Conservation (phyloP, 2,888 invertebrate species). For the Tetropium fuscum region DNA sequence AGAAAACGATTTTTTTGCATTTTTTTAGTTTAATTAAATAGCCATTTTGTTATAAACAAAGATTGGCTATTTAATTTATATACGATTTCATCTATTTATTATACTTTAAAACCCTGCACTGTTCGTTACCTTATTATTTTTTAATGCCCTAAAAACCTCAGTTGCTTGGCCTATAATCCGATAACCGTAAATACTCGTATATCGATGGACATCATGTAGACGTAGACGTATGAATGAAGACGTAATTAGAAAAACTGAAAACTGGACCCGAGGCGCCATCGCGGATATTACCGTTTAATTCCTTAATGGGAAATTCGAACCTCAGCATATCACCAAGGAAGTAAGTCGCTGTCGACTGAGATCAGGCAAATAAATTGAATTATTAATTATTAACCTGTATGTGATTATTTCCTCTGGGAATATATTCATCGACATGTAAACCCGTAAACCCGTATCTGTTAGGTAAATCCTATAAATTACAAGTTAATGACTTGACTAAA, state of each 20-base stretch:
- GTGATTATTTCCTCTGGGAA: conserved; percentile 25
- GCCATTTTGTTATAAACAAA: no score
- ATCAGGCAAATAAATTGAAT: conserved; percentile 14
- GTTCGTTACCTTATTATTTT: no score
- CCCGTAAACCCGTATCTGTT: neutral
- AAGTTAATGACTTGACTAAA: neutral
- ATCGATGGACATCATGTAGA: no score
- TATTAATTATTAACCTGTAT: conserved; percentile 13
- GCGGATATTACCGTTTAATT: conserved; percentile 2
- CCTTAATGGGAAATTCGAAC: conserved; percentile 10
- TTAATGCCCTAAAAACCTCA: no score
- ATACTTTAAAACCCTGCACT: no score
- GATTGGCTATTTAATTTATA: no score
- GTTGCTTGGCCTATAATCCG: no score
- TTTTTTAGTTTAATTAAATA: no score
- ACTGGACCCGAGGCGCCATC: conserved; percentile 1
- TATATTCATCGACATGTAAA: neutral
- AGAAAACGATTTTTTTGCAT: no score
- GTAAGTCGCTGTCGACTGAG: conserved; percentile 4
- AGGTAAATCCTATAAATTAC: conserved; percentile 11
- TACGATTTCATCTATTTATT: no score
- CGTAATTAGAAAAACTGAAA: neutral
- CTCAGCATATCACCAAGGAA: conserved; percentile 9
- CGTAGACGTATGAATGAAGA: neutral
- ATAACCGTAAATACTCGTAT: no score